Conservation (phyloP, 2,888 invertebrate genomes). For the Coelopa pilipes region DNA sequence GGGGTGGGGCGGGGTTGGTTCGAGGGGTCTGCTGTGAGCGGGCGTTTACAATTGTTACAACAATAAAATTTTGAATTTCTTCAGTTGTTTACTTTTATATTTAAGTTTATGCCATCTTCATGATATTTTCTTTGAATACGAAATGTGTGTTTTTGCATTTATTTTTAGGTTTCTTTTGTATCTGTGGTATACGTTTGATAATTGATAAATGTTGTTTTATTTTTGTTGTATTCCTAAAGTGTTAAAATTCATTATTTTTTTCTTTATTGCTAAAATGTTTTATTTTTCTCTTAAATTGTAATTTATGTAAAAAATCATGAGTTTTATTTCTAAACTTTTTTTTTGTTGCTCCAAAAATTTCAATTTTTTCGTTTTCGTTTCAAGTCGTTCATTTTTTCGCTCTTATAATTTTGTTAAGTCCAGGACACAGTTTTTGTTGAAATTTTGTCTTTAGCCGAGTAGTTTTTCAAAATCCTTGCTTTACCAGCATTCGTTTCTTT, state of each 20-base stretch:
- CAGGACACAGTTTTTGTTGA: conserved; percentile 23
- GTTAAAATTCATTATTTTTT: conserved; percentile 30
- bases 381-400: not conserved
- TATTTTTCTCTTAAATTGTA: not conserved
- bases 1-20: not conserved
- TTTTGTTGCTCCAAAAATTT: conserved; percentile 34
- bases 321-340: conserved; percentile 5
- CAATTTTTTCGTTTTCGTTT: conserved; percentile 11
- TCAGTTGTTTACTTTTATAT: conserved; percentile 6
- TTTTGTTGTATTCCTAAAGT: conserved; percentile 29
- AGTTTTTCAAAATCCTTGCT: conserved; percentile 15
- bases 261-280: conserved; percentile 6
- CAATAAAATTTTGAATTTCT: conserved; percentile 38
- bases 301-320: conserved; percentile 9
- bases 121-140: conserved; percentile 1
- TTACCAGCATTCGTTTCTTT: conserved; percentile 37
- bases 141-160: not conserved
- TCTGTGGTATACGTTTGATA: conserved; percentile 23
- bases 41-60: conserved; percentile 33
- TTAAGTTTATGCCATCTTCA: conserved; percentile 17
- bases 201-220: conserved; percentile 28
- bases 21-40: not conserved
- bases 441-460: conserved; percentile 35
- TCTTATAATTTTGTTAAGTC: conserved; percentile 28
- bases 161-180: conserved; percentile 13